phyloP scores from a whole-genome alignment of 2,113 vertebrate species.

The Elgaria multicarinata region DNA sequence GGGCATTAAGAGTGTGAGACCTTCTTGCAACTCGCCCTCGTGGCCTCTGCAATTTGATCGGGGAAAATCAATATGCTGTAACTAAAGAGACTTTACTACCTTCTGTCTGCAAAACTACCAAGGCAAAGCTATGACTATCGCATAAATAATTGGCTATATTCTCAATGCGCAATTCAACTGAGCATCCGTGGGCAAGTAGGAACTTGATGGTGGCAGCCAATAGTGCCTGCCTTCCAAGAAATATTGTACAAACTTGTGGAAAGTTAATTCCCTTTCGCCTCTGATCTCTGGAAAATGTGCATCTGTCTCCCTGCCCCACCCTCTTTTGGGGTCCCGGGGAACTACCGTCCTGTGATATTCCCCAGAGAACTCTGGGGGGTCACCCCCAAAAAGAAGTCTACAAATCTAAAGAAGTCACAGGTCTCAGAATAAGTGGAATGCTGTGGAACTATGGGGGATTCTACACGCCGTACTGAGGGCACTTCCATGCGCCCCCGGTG shows the following conservation, averaged over 20 bases:
- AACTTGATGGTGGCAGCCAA: not conserved
- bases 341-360: not conserved
- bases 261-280: not conserved
- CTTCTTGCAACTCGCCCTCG: conserved; percentile 7
- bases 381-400: too few species aligned
- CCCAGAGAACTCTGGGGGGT: not conserved
- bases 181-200: not conserved
- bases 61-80: conserved; percentile 31
- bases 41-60: conserved; percentile 28
- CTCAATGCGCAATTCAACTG: not conserved
- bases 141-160: not conserved
- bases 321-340: not conserved
- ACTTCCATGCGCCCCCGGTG: too few species aligned
- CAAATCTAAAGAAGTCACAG: too few species aligned
- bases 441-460: too few species aligned
- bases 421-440: too few species aligned
- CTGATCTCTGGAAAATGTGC: not conserved
- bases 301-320: not conserved
- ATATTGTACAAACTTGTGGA: not conserved
- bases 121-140: not conserved
- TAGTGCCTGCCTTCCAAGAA: not conserved
- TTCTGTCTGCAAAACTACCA: conserved; percentile 17
- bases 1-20: conserved; percentile 23
- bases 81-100: conserved; percentile 38
- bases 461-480: too few species aligned